Percentiles rank a stretch among this genome's conserved stretches.
phyloP scores from a whole-genome alignment of 2,113 vertebrate species.

The Elanoides forficatus region DNA sequence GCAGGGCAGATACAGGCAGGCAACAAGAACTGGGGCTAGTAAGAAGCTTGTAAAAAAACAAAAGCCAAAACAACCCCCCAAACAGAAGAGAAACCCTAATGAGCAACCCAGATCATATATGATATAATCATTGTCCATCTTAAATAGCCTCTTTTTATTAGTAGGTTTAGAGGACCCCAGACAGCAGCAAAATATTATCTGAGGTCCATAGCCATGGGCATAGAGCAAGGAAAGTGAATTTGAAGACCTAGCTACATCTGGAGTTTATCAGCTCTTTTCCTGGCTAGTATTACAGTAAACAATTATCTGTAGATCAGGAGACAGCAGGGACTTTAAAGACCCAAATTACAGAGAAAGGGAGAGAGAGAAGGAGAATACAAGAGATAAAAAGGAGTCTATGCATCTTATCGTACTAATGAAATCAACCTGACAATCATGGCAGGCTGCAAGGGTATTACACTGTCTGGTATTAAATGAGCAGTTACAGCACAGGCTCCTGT shows the following conservation, averaged over 20 bases:
- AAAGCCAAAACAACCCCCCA: background rate
- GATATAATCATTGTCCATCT: background rate
- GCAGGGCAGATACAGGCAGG: conserved; percentile 25
- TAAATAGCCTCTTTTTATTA: conserved; percentile 50
- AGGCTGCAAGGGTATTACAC: conserved; percentile 67
- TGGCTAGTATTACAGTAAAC: conserved; percentile 86
- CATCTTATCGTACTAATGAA: conserved; percentile 81
- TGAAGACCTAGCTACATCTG: conserved; percentile 85
- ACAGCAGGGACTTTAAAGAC: conserved; percentile 85
- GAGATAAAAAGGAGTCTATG: conserved; percentile 81
- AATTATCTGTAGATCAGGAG: conserved; percentile 91
- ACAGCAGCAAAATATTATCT: conserved; percentile 71
- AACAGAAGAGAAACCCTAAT: conserved; percentile 1
- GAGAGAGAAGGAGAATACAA: conserved; percentile 68
- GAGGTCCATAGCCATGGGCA: conserved; percentile 76
- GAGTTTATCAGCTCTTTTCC: conserved; percentile 90
- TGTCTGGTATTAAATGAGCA: conserved; percentile 72
- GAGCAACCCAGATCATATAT: background rate
- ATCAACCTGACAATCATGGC: conserved; percentile 80
- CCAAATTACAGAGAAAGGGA: conserved; percentile 77
- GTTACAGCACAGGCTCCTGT: conserved; percentile 68
- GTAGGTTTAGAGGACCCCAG: conserved; percentile 53
- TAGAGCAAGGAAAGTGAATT: conserved; percentile 79
- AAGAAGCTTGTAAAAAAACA: conserved; percentile 27
- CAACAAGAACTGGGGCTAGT: background rate